Evolutionary conservation across 1,140 invertebrate genomes (phyloP), one percentile per base, ranked within the genome.

Genomic region (Drosophila gunungcola): DNA sequence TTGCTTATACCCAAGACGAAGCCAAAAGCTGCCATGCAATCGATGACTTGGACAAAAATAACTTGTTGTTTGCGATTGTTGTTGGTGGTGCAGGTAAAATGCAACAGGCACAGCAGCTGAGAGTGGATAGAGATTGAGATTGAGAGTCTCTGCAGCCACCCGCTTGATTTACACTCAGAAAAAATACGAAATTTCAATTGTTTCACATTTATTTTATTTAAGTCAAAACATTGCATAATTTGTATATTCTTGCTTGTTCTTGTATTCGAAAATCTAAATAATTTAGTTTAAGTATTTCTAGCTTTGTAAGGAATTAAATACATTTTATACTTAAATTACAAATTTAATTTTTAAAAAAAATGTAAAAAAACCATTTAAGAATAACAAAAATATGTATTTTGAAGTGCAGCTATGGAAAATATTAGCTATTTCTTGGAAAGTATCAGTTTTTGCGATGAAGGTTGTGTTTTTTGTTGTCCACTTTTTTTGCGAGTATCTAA

Each of bases 31-130:
- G 45, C 42, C 61, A 49, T 75, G 75, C 80, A 84, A 83, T 83
- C 80, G 70, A 84, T 83, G 73, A 74, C 58, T 81, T 63, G 56
- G 60, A 60, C 54, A 72, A 78, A 60, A 69, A 78, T 56, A 74
- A 61, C 68, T 72, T 70, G 68, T 58, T 68, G 61, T 6, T 65
- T 43, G 63, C 43, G 38, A 67, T 67, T 67, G 64, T 43, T 41
- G 48, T 53, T 67, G 34, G 27, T 41, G 45, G 21, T 39, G 51
- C 64, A 56, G 52, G 64, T 56, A 55, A 70, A 48, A 57, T 36
- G 57, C 54, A 63, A 68, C 34, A 27, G 65, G 52, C n/a, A 39
- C 43, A 36, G 64, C 68, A 57, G 63, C 64, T 64, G 63, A 67
- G 60, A 64, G 58, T 49, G 63, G 43, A 64, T 76, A 11, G 38